Base-by-base conservation (phyloP, 2,797 vertebrate species). In the Garrulus glandarius region DNA sequence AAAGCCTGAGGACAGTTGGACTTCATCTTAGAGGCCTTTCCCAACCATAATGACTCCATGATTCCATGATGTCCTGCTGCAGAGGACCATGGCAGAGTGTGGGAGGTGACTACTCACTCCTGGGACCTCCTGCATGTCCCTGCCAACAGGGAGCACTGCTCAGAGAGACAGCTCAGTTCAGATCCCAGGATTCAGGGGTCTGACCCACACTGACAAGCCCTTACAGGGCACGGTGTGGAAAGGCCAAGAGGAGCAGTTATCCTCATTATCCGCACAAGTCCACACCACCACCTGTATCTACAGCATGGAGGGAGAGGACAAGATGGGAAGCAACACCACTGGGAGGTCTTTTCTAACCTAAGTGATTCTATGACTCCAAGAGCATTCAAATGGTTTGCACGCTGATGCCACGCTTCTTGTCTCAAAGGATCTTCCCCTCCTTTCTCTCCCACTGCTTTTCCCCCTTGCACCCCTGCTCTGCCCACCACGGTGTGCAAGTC, bases 1-100 rank as follows among this genome's bases (percentile, higher is more conserved):
- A 70, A 83, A 24, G 9, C 26, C 29, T 24, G 39, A 63, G 65
- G 36, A 24, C 27, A 55, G 5, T 0, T 60, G 39, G 59, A 30
- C 10, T 36, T 20, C 2, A 49, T 15, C 53, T 47, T 9, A 29
- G 16, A 67, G 26, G 19, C 4, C 13, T 55, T 60, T 84, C 47
- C 23, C 19, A 53, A 20, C 20, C 11, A 8, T 4, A 21, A 36
- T 3, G 30, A 27, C 39, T 20, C 39, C 22, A 24, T 5, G 24
- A n/a, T 23, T 34, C 60, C 34, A 10, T 0, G 2, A 6, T 12
- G 15, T 29, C 29, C 36, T 27, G 23, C 13, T 47, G 43, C 39
- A 53, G 36, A 84, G 27, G 44, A 24, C 41, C 10, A 1, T 0
- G n/a, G n/a, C 21, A 30, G 30, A 5, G 4, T 0, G 4, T 0